phyloP scores from a whole-genome alignment of 2,888 invertebrate genomes.

The Pasiphila rectangulata region DNA sequence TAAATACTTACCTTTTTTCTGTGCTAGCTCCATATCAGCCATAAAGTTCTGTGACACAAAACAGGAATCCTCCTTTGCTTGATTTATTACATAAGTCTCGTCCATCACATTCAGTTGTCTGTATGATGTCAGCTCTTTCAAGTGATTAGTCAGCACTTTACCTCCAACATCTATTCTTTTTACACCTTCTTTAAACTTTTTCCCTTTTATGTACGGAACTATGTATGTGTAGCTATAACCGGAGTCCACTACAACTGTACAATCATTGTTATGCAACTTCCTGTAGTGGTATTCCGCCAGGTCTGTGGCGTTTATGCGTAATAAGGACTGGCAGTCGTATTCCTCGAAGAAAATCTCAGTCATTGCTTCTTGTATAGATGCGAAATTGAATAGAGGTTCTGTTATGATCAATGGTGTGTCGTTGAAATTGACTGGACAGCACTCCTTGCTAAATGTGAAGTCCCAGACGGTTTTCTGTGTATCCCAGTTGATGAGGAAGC shows the following conservation, averaged over 20 bases:
- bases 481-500: conserved; percentile 97
- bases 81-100: conserved; percentile 98
- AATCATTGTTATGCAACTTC: conserved; percentile 78
- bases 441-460: conserved; percentile 91
- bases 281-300: conserved; percentile 87
- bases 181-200: conserved; percentile 84
- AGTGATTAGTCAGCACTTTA: conserved; percentile 97
- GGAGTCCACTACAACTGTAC: conserved; percentile 93
- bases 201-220: conserved; percentile 92
- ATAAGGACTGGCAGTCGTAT: conserved; percentile 92
- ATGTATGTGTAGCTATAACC: conserved; percentile 98
- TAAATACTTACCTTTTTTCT: conserved; percentile 60
- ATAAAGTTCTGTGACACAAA: conserved; percentile 93
- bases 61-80: conserved; percentile 98
- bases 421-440: conserved; percentile 87
- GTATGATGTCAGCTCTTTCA: conserved; percentile 98
- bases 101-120: conserved; percentile 98
- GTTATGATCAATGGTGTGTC: conserved; percentile 91
- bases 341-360: conserved; percentile 99
- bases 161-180: conserved; percentile 96
- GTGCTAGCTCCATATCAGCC: conserved; percentile 87
- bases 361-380: conserved; percentile 94
- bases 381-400: conserved; percentile 96
- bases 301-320: conserved; percentile 90
- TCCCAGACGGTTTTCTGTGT: conserved; percentile 98